Conservation (phyloP, 2,888 invertebrate species). For the Ichneumoninae sp. region DNA sequence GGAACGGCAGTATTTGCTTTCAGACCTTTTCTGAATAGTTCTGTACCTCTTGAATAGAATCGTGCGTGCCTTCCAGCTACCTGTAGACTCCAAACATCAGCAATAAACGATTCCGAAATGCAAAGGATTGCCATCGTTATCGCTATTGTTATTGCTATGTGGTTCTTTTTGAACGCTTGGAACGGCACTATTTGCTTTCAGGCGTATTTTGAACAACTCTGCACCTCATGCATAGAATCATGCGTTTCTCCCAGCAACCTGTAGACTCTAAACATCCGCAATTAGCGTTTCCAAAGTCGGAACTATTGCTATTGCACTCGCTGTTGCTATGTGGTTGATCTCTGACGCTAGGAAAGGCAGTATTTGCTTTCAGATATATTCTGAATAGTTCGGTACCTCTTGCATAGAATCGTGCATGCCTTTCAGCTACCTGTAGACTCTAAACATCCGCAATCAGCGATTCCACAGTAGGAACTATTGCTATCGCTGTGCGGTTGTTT, state of each 20-base stretch:
- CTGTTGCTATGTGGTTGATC: too few species aligned
- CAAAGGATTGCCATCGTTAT: too few species aligned
- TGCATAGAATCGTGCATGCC: conserved; percentile 24
- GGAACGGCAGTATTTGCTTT: not conserved
- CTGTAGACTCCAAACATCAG: too few species aligned
- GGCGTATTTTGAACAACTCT: not conserved
- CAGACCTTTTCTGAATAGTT: too few species aligned
- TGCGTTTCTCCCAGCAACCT: conserved; percentile 22
- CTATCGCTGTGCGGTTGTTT: not conserved
- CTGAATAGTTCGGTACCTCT: conserved; percentile 12
- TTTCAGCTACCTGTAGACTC: not conserved
- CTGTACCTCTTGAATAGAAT: too few species aligned
- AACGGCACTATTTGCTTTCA: not conserved
- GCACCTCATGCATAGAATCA: conserved; percentile 15
- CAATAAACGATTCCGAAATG: too few species aligned
- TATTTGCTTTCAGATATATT: not conserved
- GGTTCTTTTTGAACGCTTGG: not conserved
- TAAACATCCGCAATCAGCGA: too few species aligned
- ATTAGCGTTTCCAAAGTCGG: too few species aligned
- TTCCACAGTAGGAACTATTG: too few species aligned
- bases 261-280: not conserved
- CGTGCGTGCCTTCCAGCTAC: too few species aligned
- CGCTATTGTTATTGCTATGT: too few species aligned
- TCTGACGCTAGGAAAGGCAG: not conserved
- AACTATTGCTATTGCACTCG: too few species aligned